phyloP scores from a whole-genome alignment of 2,113 vertebrate species.

The Rana temporaria region DNA sequence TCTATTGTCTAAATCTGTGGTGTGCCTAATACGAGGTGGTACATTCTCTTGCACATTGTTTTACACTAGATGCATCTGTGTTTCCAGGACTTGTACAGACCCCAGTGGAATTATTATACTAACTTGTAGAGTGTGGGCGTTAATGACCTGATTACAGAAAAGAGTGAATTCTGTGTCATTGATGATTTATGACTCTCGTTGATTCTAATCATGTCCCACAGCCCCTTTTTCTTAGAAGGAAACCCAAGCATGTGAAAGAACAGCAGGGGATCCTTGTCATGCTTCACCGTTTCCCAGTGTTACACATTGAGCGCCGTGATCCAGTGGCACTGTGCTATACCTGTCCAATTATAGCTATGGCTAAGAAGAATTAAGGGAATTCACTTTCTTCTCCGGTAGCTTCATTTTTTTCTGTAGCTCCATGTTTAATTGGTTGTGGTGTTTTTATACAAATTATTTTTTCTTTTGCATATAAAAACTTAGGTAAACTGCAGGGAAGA shows the following conservation, averaged over 20 bases:
- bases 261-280: background rate
- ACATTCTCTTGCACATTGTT: background rate
- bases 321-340: background rate
- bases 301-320: background rate
- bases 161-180: slow-evolving; percentile 37
- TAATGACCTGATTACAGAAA: slow-evolving; percentile 44
- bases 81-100: slow-evolving; percentile 21
- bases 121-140: slow-evolving; percentile 29
- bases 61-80: slow-evolving; percentile 2
- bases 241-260: background rate
- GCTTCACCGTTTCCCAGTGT: background rate
- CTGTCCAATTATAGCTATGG: background rate
- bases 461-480: too few relatives aligned
- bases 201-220: slow-evolving; percentile 27
- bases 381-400: too few relatives aligned
- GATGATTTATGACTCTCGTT: slow-evolving; percentile 41
- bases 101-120: slow-evolving; percentile 28
- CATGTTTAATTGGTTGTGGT: too few relatives aligned
- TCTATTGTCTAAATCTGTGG: slow-evolving; percentile 2
- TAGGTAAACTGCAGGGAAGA: too few relatives aligned
- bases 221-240: slow-evolving; percentile 18
- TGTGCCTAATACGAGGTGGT: background rate
- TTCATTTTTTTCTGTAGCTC: too few relatives aligned
- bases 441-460: too few relatives aligned
- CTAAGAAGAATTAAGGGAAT: background rate